These are phyloP conservation scores for Beaufortia kweichowensis DNA, from an alignment of 2,113 vertebrate species.

Conservation along the genomic window DNA sequence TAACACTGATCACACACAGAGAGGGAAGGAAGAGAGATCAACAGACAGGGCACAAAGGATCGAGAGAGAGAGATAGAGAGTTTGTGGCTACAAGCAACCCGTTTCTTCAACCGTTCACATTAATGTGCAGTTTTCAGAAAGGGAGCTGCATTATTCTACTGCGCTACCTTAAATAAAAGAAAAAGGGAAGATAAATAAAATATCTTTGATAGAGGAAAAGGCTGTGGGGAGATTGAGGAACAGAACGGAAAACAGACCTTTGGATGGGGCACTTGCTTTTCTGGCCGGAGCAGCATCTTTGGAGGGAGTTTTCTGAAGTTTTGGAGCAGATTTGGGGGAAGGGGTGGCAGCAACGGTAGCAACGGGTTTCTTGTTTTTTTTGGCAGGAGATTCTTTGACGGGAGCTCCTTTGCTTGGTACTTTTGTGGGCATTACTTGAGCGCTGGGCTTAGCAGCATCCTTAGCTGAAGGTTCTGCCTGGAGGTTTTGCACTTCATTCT, in stretches of 20 bases:
- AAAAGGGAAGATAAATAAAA: constrained; percentile 14
- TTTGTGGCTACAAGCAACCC: constrained; percentile 55
- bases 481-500: constrained; percentile 13
- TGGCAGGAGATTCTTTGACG: constrained; percentile 27
- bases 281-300: constrained; percentile 54
- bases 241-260: constrained; percentile 62
- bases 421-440: constrained; percentile 24
- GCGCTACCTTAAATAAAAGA: constrained; percentile 41
- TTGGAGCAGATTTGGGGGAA: constrained; percentile 48
- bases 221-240: constrained; percentile 42
- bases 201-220: constrained; percentile 52
- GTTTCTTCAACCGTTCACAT: constrained; percentile 54
- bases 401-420: constrained; percentile 11
- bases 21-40: constrained; percentile 1
- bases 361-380: constrained; percentile 42
- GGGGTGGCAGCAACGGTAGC: constrained; percentile 36
- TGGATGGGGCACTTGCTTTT: constrained; percentile 53
- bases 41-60: constrained; percentile 38
- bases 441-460: constrained; percentile 4
- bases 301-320: constrained; percentile 56
- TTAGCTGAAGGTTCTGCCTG: constrained; percentile 8
- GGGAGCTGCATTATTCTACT: constrained; percentile 45
- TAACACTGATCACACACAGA: constrained; percentile 45
- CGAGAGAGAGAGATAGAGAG: constrained; percentile 41
- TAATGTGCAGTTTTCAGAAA: constrained; percentile 51